Base-by-base conservation (phyloP, 1,140 invertebrate genomes). In the Octopus sinensis region DNA sequence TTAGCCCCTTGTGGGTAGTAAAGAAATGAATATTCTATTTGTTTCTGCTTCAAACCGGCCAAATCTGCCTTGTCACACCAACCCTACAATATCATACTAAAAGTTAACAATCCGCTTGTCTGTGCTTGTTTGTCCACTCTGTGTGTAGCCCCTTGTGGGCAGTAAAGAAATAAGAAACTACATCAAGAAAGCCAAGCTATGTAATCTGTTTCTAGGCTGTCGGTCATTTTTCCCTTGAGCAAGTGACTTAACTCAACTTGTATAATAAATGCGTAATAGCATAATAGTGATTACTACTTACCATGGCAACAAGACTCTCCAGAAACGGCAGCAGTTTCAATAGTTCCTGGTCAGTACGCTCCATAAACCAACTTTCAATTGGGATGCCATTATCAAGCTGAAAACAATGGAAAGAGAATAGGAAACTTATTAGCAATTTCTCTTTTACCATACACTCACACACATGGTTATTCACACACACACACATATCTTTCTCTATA, bases 341-440 rank as follows among this genome's bases (percentile, higher is more conserved):
- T 53, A 99, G 92, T 90, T 99, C 97, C 54, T 93, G 93, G 91
- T 99, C 97, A 82, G 93, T 93, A 86, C 94, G 93, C 91, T 98
- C 96, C 68, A 96, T 94, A 92, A 98, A 99, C 97, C 97, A 99
- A 90, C 96, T 97, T 91, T 97, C 96, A 87, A 99, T 98, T 0
- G 97, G 97, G 85, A 99, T 98, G 56, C 97, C 97, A 92, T 98
- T 98, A 91, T 98, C 96, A 82, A 97, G 90, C 94, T 97, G 92
- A 71, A 94, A 87, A 43, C 30, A 43, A 43, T 43, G 30, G 30
- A 43, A 43, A 43, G 30, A 43, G 30, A 43, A 43, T 43, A 0
- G 30, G 30, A 43, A 43, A 43, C 30, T 43, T 43, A 43, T 43
- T 43, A 43, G 30, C 0, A 43, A 43, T 43, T 43, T 43, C 30